Evolutionary conservation across 2,888 invertebrate genomes (phyloP), one percentile per base, ranked within the genome.

Genomic region (Drosophila quinaria): DNA sequence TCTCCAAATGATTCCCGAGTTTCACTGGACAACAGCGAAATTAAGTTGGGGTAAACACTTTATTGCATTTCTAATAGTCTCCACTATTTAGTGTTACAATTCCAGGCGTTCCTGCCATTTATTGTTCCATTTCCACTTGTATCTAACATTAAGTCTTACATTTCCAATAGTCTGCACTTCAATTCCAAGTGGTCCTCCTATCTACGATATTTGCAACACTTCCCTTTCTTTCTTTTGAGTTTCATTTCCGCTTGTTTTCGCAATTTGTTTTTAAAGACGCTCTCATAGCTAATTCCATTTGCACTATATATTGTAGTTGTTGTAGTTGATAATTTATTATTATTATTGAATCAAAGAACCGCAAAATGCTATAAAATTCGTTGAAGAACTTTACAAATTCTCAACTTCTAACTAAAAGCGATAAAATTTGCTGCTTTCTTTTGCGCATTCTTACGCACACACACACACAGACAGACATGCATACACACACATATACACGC

Each of bases 331-430:
- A 74, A 77, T 77, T 77, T 78, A 78, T 80, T 70, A 73, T 81
- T 70, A 70, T 80, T 80, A 75, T 81, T 80, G 69, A 80, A 77
- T 78, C 72, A 82, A 80, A 71, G 71, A 74, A 74, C 81, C 76
- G 65, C 82, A 80, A 82, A 85, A 80, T 63, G 68, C 67, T 71
- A 78, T 75, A 78, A 81, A 79, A 79, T 77, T 70, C 55, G 70
- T 68, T 74, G 62, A 71, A 66, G 81, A 89, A 87, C 80, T 83
- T 78, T 74, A 78, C 74, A 85, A 67, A 82, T 81, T 78, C 81
- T 67, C 80, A 85, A 89, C 81, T 85, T 82, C 69, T 72, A 79
- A 70, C 72, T 78, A 81, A 81, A 78, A 81, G 80, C 83, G 72
- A 87, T 86, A 89, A 83, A 84, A 87, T 74, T 73, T 73, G 51